Conservation (phyloP, 2,113 vertebrate species). For the Grus americana region DNA sequence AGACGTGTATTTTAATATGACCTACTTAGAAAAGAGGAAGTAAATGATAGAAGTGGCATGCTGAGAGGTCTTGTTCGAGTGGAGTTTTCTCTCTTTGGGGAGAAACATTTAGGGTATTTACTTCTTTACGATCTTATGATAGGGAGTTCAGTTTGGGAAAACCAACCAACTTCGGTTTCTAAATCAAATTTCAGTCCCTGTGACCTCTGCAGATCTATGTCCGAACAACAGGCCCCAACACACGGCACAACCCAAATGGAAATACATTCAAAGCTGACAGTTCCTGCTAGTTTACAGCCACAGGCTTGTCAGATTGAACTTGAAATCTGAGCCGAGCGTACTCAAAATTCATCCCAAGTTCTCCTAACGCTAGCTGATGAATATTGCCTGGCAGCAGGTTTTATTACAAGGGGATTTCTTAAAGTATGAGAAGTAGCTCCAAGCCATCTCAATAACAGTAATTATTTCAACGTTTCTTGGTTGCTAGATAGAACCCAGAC, state of each 20-base stretch:
- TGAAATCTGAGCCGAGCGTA: constrained; percentile 24
- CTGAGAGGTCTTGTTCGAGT: neutral
- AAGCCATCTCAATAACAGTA: constrained; percentile 3
- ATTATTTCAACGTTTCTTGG: constrained; percentile 38
- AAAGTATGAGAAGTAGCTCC: constrained; percentile 21
- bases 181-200: neutral
- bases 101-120: neutral
- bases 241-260: neutral
- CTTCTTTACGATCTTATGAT: neutral
- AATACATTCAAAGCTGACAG: constrained; percentile 42
- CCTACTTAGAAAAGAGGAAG: neutral
- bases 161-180: neutral
- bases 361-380: constrained; percentile 27
- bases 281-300: constrained; percentile 46
- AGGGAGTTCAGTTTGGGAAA: neutral
- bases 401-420: constrained; percentile 53
- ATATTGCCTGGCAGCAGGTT: constrained; percentile 50
- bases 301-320: constrained; percentile 45
- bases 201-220: neutral
- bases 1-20: neutral
- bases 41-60: neutral
- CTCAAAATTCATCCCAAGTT: constrained; percentile 59
- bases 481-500: constrained; percentile 23
- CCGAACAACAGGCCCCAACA: neutral
- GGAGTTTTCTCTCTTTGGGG: neutral